Evolutionary conservation across 2,113 vertebrate species (phyloP).

Genomic region (Menidia beryllina): DNA sequence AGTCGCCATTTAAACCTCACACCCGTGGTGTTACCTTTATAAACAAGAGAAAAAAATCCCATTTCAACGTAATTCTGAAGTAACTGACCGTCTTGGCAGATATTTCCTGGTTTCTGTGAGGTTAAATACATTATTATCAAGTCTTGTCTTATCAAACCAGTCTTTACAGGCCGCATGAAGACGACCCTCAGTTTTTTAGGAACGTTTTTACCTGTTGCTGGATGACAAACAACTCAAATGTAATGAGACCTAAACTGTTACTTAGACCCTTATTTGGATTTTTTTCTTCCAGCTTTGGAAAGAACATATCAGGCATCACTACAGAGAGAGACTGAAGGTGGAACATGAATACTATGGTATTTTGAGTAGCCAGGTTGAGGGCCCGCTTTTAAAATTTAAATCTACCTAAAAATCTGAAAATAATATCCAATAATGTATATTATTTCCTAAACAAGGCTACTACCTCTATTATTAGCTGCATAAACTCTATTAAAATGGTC

Average conservation of each 20-base stretch:
- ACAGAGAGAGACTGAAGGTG: too few species aligned
- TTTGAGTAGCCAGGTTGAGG: too few species aligned
- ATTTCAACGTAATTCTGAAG: neutral
- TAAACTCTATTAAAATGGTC: slow-evolving; percentile 11
- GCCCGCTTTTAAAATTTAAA: too few species aligned
- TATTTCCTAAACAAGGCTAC: neutral
- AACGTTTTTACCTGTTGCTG: too few species aligned
- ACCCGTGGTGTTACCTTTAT: neutral
- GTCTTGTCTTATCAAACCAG: neutral
- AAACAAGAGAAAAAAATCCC: neutral
- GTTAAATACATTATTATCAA: neutral
- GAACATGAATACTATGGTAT: too few species aligned
- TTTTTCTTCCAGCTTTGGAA: too few species aligned
- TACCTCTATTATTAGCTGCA: neutral
- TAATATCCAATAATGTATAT: neutral
- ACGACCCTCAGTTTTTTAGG: neutral
- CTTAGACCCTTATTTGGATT: too few species aligned
- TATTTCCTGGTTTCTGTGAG: neutral
- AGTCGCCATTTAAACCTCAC: neutral
- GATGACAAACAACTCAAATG: too few species aligned
- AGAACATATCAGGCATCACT: too few species aligned
- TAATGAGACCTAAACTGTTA: too few species aligned
- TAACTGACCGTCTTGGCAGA: neutral
- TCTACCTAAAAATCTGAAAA: neutral
- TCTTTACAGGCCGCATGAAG: neutral